Percentiles rank a stretch among this genome's conserved stretches.
These are phyloP conservation scores for Silurus aristotelis DNA, from an alignment of 2,797 vertebrate species.

Conservation along the genomic window DNA sequence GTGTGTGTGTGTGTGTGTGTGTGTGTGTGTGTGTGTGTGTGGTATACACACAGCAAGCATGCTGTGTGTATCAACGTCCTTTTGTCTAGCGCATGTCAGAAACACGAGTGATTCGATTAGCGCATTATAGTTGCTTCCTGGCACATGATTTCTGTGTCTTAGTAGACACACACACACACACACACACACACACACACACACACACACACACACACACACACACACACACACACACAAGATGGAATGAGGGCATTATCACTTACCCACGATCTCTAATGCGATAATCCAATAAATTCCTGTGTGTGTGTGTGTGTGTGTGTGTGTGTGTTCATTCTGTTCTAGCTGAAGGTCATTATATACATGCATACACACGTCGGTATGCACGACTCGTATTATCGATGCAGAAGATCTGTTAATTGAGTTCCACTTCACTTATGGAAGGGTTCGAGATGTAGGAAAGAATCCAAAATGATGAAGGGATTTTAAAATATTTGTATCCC, in stretches of 20 bases:
- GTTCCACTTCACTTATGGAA: slow-evolving; percentile 1
- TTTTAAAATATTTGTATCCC: not conserved
- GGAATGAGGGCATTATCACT: no score
- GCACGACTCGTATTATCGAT: slow-evolving; percentile 38
- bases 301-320: slow-evolving; percentile 22
- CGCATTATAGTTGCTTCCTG: slow-evolving; percentile 46
- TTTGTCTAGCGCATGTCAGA: slow-evolving; percentile 46
- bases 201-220: not conserved
- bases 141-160: slow-evolving; percentile 44
- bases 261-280: no score
- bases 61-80: slow-evolving; percentile 18
- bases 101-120: slow-evolving; percentile 53
- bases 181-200: slow-evolving; percentile 13
- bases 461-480: not conserved
- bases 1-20: not conserved
- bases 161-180: slow-evolving; percentile 33
- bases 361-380: slow-evolving; percentile 31
- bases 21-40: not conserved
- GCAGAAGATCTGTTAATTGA: slow-evolving; percentile 33
- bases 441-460: not conserved
- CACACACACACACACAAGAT: slow-evolving; percentile 14
- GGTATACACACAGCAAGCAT: slow-evolving; percentile 16
- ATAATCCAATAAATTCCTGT: not conserved
- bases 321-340: slow-evolving; percentile 8
- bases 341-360: slow-evolving; percentile 43